Evolutionary conservation across 2,113 vertebrate genomes (phyloP), one percentile per base, ranked within the genome.

Genomic region (Tursiops truncatus): DNA sequence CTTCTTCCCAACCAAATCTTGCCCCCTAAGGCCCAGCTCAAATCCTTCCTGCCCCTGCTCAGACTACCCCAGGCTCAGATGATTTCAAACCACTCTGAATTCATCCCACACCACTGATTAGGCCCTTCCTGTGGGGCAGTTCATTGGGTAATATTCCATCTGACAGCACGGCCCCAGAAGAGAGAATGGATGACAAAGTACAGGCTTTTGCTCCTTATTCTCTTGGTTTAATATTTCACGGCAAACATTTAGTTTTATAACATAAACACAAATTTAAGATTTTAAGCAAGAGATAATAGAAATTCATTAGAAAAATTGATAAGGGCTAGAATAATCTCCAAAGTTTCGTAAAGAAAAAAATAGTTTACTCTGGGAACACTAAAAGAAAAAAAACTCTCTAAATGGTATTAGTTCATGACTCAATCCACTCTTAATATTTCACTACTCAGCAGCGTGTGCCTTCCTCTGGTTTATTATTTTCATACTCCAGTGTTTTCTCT

Each of bases 261-360:
- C 65, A 53, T 38, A 89, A 92, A 89, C 91, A 36, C 50, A 97
- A 94, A 53, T 6, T 47, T 65, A 56, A 71, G 26, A 26, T 8
- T 21, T 83, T 71, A 79, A 91, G 14, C 31, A 82, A 85, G 20
- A 17, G 31, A 3, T 56, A 96, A 77, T 12, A 79, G 53, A 94
- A 70, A 86, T 76, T 76, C n/a, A 62, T 38, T 47, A 88, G 41
- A 89, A 86, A 65, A 56, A 63, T 12, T 91, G 38, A 63, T n/a
- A 73, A 65, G 10, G 18, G n/a, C 38, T 70, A 70, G 58, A 96
- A 92, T 56, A 92, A 95, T 20, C 73, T 62, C 21, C 28, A 70
- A 92, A 33, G 6, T 85, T 84, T 88, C 76, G 77, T 63, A 79
- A 38, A 81, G 38, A 95, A 76, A 95, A 76, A 92, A 88, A 65